These are phyloP conservation scores for Idaea straminata DNA, from an alignment of 2,888 invertebrate species.

Conservation along the genomic window DNA sequence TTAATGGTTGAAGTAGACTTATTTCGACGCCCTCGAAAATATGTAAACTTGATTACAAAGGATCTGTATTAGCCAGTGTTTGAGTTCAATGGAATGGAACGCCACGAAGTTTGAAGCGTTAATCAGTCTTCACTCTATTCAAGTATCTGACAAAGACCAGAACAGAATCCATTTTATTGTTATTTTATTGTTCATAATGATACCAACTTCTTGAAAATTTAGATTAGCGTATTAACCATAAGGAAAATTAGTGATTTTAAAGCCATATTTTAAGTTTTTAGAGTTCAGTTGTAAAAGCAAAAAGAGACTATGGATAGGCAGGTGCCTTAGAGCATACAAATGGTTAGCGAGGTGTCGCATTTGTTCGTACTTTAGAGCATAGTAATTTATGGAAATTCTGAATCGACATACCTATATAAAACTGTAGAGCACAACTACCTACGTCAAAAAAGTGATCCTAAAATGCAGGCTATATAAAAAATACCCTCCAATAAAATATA, in stretches of 20 bases:
- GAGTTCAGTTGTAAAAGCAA: too few species aligned
- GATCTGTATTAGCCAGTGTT: slow-evolving; percentile 2
- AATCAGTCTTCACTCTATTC: slow-evolving; percentile 26
- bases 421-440: too few species aligned
- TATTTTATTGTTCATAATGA: background rate
- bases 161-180: slow-evolving; percentile 3
- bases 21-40: background rate
- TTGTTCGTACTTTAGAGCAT: too few species aligned
- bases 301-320: too few species aligned
- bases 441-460: too few species aligned
- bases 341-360: too few species aligned
- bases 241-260: background rate
- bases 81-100: slow-evolving; percentile 16
- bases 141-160: slow-evolving; percentile 19
- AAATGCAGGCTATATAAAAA: background rate
- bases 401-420: too few species aligned
- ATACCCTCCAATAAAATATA: background rate
- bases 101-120: slow-evolving; percentile 22
- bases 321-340: too few species aligned
- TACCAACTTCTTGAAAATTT: background rate
- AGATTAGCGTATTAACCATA: background rate
- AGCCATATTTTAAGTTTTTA: background rate
- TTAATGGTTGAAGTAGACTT: background rate
- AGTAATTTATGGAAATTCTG: too few species aligned
- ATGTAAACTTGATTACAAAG: background rate